phyloP scores from a whole-genome alignment of 2,113 vertebrate genomes.

The Podarcis muralis region DNA sequence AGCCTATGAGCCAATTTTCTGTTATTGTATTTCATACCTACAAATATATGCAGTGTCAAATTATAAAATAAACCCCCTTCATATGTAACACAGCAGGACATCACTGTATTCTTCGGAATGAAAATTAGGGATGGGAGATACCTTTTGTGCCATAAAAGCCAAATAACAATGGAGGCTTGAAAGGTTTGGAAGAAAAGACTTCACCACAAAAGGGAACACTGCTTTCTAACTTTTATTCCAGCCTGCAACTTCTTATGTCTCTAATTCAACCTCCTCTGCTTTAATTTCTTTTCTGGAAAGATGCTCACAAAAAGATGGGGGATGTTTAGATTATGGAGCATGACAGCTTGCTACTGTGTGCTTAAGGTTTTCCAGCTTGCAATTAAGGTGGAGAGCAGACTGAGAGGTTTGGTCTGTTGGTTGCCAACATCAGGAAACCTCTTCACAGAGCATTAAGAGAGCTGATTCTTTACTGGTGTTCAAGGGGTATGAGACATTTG shows the following conservation, averaged over 20 bases:
- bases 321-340: neutral
- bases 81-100: conserved; percentile 79
- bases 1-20: conserved; percentile 77
- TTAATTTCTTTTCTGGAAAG: neutral
- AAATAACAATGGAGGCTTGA: conserved; percentile 75
- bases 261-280: neutral
- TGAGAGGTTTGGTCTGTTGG: neutral
- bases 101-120: conserved; percentile 77
- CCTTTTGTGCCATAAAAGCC: conserved; percentile 76
- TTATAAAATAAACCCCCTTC: conserved; percentile 69
- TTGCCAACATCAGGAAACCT: neutral
- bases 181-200: conserved; percentile 67
- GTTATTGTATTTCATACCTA: conserved; percentile 68
- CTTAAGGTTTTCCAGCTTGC: neutral
- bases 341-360: neutral
- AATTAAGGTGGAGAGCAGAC: neutral
- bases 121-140: conserved; percentile 81
- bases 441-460: neutral
- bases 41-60: conserved; percentile 77
- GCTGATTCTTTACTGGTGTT: neutral
- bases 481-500: neutral
- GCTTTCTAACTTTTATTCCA: conserved; percentile 54
- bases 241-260: conserved; percentile 9
- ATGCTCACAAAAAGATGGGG: neutral
- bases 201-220: conserved; percentile 50